Conservation (phyloP, 2,888 invertebrate genomes). For the Andrena trimmerana region DNA sequence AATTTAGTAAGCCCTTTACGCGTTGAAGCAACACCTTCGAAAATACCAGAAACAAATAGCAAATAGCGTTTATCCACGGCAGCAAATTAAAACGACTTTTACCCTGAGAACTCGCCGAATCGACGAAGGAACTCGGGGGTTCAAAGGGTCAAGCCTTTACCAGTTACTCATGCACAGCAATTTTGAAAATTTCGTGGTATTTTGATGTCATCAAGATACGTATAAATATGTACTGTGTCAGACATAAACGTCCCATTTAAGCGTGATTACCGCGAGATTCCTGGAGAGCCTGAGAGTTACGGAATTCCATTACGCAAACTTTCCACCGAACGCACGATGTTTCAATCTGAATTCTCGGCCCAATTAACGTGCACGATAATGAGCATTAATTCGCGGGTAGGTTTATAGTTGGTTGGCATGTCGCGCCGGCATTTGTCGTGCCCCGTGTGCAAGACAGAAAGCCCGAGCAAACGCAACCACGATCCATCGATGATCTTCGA, state of each 20-base stretch:
- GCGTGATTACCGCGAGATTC: conserved; percentile 24
- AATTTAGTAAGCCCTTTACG: not conserved
- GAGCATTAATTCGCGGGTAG: conserved; percentile 55
- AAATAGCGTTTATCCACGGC: not conserved
- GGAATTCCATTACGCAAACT: conserved; percentile 38
- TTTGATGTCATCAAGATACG: not conserved
- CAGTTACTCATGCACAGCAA: too few relatives aligned
- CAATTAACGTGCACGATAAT: conserved; percentile 57
- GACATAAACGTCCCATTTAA: not conserved
- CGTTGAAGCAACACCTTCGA: not conserved
- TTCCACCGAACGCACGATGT: conserved; percentile 21
- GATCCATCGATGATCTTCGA: conserved; percentile 20
- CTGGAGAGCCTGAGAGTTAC: conserved; percentile 17
- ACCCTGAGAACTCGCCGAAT: too few relatives aligned
- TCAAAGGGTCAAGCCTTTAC: too few relatives aligned
- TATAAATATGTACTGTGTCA: not conserved
- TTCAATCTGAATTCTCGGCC: conserved; percentile 50
- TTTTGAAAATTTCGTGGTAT: too few relatives aligned
- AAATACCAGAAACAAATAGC: not conserved
- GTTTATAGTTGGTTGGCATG: conserved; percentile 57
- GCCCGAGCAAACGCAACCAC: conserved; percentile 2
- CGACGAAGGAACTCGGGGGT: too few relatives aligned
- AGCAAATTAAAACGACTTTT: too few relatives aligned
- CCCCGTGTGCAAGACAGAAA: conserved; percentile 15
- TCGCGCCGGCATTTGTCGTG: conserved; percentile 42